These are phyloP conservation scores for Tachuris rubrigastra DNA, from an alignment of 2,113 vertebrate species.

Conservation along the genomic window DNA sequence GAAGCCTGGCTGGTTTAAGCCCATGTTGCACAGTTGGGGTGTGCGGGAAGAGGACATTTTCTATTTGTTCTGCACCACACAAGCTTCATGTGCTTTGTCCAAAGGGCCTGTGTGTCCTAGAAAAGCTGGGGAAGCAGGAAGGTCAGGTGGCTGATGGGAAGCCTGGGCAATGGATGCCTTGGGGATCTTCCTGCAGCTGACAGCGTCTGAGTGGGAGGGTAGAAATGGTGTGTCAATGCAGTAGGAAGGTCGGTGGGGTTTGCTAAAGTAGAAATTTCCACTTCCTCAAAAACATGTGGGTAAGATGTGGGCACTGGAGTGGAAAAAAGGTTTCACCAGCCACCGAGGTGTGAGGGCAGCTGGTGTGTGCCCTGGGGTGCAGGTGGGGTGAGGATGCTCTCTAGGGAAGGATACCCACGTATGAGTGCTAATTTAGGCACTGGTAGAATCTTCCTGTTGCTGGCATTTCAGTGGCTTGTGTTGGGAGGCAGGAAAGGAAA, in stretches of 20 bases:
- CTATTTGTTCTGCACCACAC: neutral
- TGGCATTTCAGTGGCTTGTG: neutral
- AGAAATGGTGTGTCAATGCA: neutral
- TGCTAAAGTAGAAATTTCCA: neutral
- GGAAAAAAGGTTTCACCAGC: neutral
- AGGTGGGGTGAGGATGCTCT: neutral
- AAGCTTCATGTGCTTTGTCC: neutral
- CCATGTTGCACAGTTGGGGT: accelerated
- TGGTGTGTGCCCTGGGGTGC: accelerated
- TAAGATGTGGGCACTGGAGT: neutral
- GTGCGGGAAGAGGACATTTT: neutral
- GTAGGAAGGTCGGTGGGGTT: neutral
- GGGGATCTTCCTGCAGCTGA: neutral
- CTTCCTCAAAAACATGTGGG: neutral
- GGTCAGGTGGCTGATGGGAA: accelerated
- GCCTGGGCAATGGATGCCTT: accelerated
- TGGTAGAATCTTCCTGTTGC: neutral
- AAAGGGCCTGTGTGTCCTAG: neutral
- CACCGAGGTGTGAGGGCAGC: neutral
- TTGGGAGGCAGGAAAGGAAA: neutral
- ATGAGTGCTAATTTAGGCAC: neutral
- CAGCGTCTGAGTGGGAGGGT: neutral
- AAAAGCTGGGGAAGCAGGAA: neutral
- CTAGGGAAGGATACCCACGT: neutral
- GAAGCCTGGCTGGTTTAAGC: neutral